A percentile compares a stretch with the other conserved stretches of the same genome.
Evolutionary conservation across 1,140 invertebrate genomes (phyloP).

Genomic region (Bombyx mandarina): DNA sequence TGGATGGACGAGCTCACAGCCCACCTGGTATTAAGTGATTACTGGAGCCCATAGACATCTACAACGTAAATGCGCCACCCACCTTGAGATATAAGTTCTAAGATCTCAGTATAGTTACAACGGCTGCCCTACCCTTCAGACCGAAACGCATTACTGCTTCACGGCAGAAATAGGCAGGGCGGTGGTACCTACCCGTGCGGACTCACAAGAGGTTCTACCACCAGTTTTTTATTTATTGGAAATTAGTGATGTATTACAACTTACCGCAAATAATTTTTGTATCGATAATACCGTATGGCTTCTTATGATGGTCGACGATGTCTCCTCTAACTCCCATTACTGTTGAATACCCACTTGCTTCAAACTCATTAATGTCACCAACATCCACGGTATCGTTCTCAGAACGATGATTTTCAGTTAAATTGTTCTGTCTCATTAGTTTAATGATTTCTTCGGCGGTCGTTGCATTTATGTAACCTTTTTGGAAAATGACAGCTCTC

Average conservation of each 20-base stretch:
- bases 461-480: slow-evolving; percentile 53
- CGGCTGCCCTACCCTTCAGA: too few relatives aligned
- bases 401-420: slow-evolving; percentile 32
- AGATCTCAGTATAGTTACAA: too few relatives aligned
- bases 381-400: slow-evolving; percentile 30
- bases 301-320: slow-evolving; percentile 33
- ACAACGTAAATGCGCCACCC: too few relatives aligned
- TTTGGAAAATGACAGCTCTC: slow-evolving; percentile 51
- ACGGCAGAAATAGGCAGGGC: too few relatives aligned
- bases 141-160: too few relatives aligned
- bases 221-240: too few relatives aligned
- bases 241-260: slow-evolving; percentile 5
- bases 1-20: too few relatives aligned
- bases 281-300: slow-evolving; percentile 57
- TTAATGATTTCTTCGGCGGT: slow-evolving; percentile 48
- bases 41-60: too few relatives aligned
- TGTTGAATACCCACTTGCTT: slow-evolving; percentile 19
- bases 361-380: slow-evolving; percentile 24
- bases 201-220: too few relatives aligned
- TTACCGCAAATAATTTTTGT: slow-evolving; percentile 61
- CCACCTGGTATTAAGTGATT: too few relatives aligned
- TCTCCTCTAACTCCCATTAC: slow-evolving; percentile 55
- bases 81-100: too few relatives aligned
- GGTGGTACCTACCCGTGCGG: too few relatives aligned
- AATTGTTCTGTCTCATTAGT: slow-evolving; percentile 58